Base-by-base conservation (phyloP, 2,113 vertebrate species). In the Larimichthys crocea region DNA sequence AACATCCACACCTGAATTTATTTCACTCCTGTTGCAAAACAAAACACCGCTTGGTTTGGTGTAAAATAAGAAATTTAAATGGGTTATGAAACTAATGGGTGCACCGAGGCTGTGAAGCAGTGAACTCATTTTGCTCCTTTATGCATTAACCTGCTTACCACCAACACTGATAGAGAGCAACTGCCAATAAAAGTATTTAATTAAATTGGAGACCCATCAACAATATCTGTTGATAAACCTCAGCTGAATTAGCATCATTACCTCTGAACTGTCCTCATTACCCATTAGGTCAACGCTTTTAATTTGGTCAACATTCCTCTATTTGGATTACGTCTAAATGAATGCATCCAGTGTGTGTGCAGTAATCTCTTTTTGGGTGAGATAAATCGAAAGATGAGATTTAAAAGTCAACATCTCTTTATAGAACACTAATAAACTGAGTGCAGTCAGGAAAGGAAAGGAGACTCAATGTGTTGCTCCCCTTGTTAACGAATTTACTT, bases 251-350 rank as follows among this genome's bases (percentile, higher is more conserved):
- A 72, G 48, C 85, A 48, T 72, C 82, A 84, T 88, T 88, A 84
- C 65, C 60, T 72, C 44, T 24, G 44, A 75, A 85, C 65, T 85
- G 80, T 82, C 67, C 61, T 81, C 77, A 79, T 93, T 91, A 90
- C 79, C 69, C 60, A 63, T 75, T 63, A 81, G 79, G 88, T 90
- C 80, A 82, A 85, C 87, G 80, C 84, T 86, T 89, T 93, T 86
- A 87, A 68, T 64, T 63, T 69, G 6, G 10, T 35, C 72, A 87
- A 71, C 56, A 81, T 74, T 61, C 82, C 70, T 86, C 60, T 49
- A 29, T 86, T 67, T 84, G 52, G 65, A 73, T 76, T 53, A 26
- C 22, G 56, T 76, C 64, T 86, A 57, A 83, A 83, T 46, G 79
- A 74, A 87, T 53, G 35, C 19, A 57, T 40, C 46, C 44, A 49